Percentiles rank a stretch among this genome's conserved stretches.
These are phyloP conservation scores for Drosophila leontia DNA, from an alignment of 1,140 invertebrate species.

Conservation along the genomic window DNA sequence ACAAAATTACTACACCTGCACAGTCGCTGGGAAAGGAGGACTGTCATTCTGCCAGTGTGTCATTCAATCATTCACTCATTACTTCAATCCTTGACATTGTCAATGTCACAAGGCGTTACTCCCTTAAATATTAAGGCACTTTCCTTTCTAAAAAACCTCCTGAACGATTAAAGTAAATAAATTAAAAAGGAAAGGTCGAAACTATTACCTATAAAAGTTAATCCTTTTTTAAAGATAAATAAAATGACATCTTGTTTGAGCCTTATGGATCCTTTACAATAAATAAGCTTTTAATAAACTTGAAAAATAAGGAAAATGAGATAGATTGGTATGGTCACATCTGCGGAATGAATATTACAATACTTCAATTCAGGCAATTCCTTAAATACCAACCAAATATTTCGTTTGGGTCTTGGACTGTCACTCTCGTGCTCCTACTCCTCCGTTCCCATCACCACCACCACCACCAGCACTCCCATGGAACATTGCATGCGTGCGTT, in stretches of 20 bases:
- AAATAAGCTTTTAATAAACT: neutral
- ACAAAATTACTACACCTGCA: constrained; percentile 60
- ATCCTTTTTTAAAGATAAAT: neutral
- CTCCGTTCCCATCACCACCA: neutral
- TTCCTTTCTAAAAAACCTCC: neutral
- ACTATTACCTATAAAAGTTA: neutral
- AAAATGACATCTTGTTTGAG: neutral
- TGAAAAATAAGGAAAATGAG: neutral
- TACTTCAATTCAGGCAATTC: neutral
- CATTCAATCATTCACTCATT: constrained; percentile 52
- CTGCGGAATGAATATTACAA: neutral
- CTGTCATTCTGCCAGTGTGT: constrained; percentile 57
- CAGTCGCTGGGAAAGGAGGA: constrained; percentile 15
- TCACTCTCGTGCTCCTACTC: neutral
- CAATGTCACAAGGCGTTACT: constrained; percentile 65
- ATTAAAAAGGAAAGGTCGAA: neutral
- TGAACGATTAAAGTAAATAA: neutral
- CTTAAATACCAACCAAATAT: constrained; percentile 69
- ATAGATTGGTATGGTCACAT: neutral
- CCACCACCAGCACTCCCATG: neutral
- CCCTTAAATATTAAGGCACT: neutral
- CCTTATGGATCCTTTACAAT: neutral
- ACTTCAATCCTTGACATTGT: constrained; percentile 61
- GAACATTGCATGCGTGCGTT: constrained; percentile 75
- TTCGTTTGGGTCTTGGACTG: constrained; percentile 38